Base-by-base conservation (phyloP, 1,140 invertebrate species). In the Plutomurus gul region DNA sequence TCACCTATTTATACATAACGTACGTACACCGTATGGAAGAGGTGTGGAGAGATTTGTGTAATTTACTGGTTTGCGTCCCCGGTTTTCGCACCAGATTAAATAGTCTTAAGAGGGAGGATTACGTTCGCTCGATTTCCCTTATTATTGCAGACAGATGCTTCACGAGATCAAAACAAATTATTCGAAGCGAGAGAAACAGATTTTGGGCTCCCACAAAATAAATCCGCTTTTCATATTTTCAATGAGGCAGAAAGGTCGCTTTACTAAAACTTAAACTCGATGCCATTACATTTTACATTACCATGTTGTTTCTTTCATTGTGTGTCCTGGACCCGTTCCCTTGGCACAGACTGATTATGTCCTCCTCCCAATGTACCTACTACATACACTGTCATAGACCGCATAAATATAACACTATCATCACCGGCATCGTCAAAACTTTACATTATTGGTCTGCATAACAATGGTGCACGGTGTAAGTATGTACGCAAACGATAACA, bases 161-260 rank as follows among this genome's bases (percentile, higher is more conserved):
- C 74, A 72, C 43, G 74, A 82, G 76, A 82, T 82, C 77, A 82
- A 79, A 82, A 79, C 81, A 82, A 82, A 82, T 82, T 79, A 82
- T 82, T 77, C 47, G 51, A 76, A 49, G 25, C 30, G 16, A 76
- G 47, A 76, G 72, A 30, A 75, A 65, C 37, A 75, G n/a, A 75
- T 79, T 75, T 75, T 70, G 36, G 51, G 49, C 71, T 65, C 47
- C 78, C 71, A 75, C 74, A 79, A 65, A 65, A 65, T 46, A 78
- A 80, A 80, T 80, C 78, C 78, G 78, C 78, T 80, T 80, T 75
- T 80, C 74, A 80, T 74, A 56, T 80, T 80, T 75, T 80, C 74
- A 80, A 80, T 80, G 73, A 65, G 47, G 78, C 60, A 60, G 43
- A 74, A 80, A 80, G 47, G 78, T 77, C 76, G 76, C 43, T 77